These are phyloP conservation scores for Diplolepis rosae DNA, from an alignment of 2,888 invertebrate genomes.

Conservation along the genomic window DNA sequence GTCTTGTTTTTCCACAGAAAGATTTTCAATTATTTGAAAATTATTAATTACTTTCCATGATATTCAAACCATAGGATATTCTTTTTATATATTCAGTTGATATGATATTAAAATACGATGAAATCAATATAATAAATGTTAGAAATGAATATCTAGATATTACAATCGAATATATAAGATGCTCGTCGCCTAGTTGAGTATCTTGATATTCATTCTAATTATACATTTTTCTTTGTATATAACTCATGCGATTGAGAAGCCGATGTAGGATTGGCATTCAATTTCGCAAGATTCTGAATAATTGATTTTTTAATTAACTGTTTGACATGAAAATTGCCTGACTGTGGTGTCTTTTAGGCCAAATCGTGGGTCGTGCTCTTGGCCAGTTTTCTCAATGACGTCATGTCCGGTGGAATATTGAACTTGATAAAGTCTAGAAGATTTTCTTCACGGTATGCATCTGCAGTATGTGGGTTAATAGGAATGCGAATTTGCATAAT, in stretches of 20 bases:
- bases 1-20: no score
- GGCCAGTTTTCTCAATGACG: conserved; percentile 15
- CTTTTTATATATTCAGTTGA: no score
- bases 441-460: conserved; percentile 33
- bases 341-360: background rate
- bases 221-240: no score
- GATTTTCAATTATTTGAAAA: no score
- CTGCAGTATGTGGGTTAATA: conserved; percentile 14
- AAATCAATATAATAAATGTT: no score
- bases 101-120: no score
- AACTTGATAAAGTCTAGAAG: conserved; percentile 45
- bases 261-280: background rate
- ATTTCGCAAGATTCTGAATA: background rate
- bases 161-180: no score
- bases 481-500: conserved; percentile 16
- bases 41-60: no score
- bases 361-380: conserved; percentile 18
- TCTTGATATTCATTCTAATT: no score
- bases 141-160: no score
- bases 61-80: no score
- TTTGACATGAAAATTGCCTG: background rate
- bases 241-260: background rate
- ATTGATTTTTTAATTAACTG: background rate
- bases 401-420: conserved; percentile 30
- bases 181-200: no score